phyloP scores from a whole-genome alignment of 2,888 invertebrate genomes.

The Mimumesa dahlbomi region DNA sequence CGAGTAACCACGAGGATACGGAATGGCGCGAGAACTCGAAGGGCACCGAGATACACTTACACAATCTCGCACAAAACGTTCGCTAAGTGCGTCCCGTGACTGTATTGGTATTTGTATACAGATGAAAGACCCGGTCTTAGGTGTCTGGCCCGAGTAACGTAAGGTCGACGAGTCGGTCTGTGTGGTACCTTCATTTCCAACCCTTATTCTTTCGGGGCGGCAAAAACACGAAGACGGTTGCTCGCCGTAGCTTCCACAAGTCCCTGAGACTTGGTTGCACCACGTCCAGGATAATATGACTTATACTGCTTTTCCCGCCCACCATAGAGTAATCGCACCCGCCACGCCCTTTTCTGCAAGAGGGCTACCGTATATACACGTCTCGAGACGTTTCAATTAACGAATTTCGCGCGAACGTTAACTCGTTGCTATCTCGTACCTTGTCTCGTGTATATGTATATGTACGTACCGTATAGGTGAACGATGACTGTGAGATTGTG shows the following conservation, averaged over 20 bases:
- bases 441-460: background rate
- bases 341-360: slow-evolving; percentile 59
- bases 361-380: slow-evolving; percentile 45
- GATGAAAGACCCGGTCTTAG: background rate
- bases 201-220: slow-evolving; percentile 12
- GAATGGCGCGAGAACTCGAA: slow-evolving; percentile 37
- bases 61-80: background rate
- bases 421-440: background rate
- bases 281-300: slow-evolving; percentile 48
- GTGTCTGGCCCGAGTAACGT: slow-evolving; percentile 20
- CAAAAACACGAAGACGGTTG: slow-evolving; percentile 2
- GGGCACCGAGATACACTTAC: slow-evolving; percentile 22
- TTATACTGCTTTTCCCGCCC: slow-evolving; percentile 63
- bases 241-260: no score
- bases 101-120: slow-evolving; percentile 7
- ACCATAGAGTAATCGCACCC: slow-evolving; percentile 59
- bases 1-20: slow-evolving; percentile 49
- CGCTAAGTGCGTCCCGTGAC: slow-evolving; percentile 5
- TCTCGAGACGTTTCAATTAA: slow-evolving; percentile 71
- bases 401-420: slow-evolving; percentile 54
- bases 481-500: background rate
- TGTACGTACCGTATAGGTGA: background rate
- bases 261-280: slow-evolving; percentile 15
- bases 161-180: slow-evolving; percentile 22
- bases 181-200: slow-evolving; percentile 33